Base-by-base conservation (phyloP, 2,888 invertebrate species). In the Megaustenia siamemsis region DNA sequence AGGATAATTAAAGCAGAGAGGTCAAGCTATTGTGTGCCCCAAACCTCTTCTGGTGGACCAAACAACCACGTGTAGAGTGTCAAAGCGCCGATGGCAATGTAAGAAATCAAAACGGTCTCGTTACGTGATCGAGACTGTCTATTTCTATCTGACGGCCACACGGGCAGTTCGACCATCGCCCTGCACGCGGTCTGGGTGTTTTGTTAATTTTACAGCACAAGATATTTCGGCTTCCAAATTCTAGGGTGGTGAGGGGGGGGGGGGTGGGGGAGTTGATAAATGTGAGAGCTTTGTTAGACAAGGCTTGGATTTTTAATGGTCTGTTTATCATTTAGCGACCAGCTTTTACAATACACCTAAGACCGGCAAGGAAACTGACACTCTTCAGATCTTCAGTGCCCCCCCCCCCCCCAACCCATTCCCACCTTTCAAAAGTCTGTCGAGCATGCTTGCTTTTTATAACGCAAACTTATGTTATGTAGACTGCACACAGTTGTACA, bases 1-100 rank as follows among this genome's bases (percentile, higher is more conserved):
- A 53, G 45, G 69, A 53, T 69, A 69, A 81, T 81, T 81, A 81
- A 81, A 81, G 18, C 45, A 40, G 35, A 28, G 45, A 43, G 69
- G 69, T 79, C 79, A 66, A 40, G 45, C 32, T 21, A 45, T 79
- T 79, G 63, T 79, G 32, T 79, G 28, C 63, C n/a, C 45, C 24
- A 5, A 56, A 60, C 56, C n/a, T 24, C 38, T 45, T 77, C 21
- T 38, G 3, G 38, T n/a, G 60, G n/a, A 8, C 35, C 75, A 0
- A 5, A 21, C 28, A 75, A 28, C 49, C 53, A 32, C 21, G 75
- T 32, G 10, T 8, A 12, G n/a, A n/a, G 35, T 60, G 24, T n/a
- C 35, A 60, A n/a, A 28, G 28, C 76, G 38, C 76, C 12, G n/a
- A 21, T 15, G 4, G 53, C 28, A 15, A 35, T 24, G 24, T 53